Conservation (phyloP, 2,113 vertebrate genomes). For the Triplophysa rosa region DNA sequence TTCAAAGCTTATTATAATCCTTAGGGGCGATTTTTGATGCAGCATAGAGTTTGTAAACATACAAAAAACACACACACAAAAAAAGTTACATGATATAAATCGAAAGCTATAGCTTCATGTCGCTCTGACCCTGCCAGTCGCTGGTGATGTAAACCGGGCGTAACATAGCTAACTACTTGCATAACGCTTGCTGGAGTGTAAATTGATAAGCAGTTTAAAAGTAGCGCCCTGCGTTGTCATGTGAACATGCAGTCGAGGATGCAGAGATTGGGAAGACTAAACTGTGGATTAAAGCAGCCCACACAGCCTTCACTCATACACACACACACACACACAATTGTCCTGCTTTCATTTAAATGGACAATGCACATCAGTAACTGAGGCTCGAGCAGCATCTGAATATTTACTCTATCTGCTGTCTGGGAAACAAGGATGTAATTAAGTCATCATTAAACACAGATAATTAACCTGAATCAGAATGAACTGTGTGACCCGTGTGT, state of each 20-base stretch:
- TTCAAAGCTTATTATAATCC: too few species aligned
- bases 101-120: too few species aligned
- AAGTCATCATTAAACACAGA: neutral
- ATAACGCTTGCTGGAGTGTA: too few species aligned
- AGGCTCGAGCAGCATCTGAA: neutral
- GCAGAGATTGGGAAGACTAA: slow-evolving; percentile 1
- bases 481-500: neutral
- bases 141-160: too few species aligned
- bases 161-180: too few species aligned
- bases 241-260: slow-evolving; percentile 4
- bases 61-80: too few species aligned
- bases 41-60: too few species aligned
- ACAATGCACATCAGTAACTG: neutral
- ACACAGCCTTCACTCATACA: slow-evolving; percentile 6
- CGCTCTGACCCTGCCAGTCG: too few species aligned
- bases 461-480: neutral
- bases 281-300: slow-evolving; percentile 7
- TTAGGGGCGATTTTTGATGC: too few species aligned
- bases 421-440: slow-evolving; percentile 12
- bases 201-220: neutral
- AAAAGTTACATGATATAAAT: too few species aligned
- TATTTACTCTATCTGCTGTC: neutral
- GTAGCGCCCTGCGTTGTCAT: neutral
- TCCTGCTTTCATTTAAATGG: too few species aligned
- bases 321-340: slow-evolving; percentile 15